Base-by-base conservation (phyloP, 2,797 vertebrate species). In the Cyprinella venusta region DNA sequence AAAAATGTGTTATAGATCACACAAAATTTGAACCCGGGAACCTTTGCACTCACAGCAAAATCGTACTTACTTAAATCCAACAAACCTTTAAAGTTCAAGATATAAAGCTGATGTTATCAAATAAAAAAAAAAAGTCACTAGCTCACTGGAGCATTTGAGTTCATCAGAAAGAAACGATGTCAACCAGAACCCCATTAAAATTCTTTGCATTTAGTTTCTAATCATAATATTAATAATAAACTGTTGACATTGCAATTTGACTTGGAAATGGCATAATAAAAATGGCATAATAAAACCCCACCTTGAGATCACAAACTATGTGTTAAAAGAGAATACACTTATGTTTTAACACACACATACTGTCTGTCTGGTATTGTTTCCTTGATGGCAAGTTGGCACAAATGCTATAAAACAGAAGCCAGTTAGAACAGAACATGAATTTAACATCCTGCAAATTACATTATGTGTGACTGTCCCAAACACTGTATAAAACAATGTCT, bases 101-200 rank as follows among this genome's bases (percentile, higher is more conserved):
- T 21, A 52, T 56, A 56, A 16, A 63, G 30, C 48, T 36, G 38
- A 21, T 72, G 42, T 48, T 38, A 42, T 36, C 59, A n/a, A 65
- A 36, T 26, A 30, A 6, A 42, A 61, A n/a, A 38, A 40, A 81
- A 45, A 81, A n/a, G 26, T 63, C 54, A 71, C 26, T 24, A 30
- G n/a, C 50, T 61, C 21, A 61, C 56, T 50, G 36, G 24, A 54
- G n/a, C 48, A 38, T 65, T 52, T 38, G 21, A 81, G 30, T 33
- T 61, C 30, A 72, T 81, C 67, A 72, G 15, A 81, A 79, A 36
- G 26, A 50, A 52, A 26, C 8, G 4, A 61, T 61, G 56, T 26
- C 5, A 40, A 67, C 15, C 6, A 21, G 2, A 24, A 1, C 48
- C 40, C 13, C 13, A 40, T 21, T 4, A 21, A 42, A 19, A 52